Evolutionary conservation across 1,140 invertebrate species (phyloP).

Genomic region (Trichogramma pretiosum): DNA sequence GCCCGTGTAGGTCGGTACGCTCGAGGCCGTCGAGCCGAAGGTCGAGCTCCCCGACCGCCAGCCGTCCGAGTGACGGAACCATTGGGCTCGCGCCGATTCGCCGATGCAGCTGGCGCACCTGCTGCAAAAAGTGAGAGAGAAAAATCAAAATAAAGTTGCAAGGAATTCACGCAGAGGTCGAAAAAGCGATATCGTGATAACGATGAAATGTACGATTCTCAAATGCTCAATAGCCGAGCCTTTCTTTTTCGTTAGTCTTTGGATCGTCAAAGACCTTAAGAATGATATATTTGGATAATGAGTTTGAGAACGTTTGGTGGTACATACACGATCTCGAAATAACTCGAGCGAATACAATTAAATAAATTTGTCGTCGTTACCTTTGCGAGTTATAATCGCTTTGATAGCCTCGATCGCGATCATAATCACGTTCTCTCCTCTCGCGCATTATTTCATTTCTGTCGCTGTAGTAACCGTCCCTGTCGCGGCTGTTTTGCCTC

Average conservation of each 20-base stretch:
- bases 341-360: too few species aligned
- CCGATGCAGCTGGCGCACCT: slow-evolving; percentile 77
- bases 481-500: slow-evolving; percentile 55
- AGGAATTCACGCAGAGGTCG: too few species aligned
- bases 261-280: too few species aligned
- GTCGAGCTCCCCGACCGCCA: slow-evolving; percentile 73
- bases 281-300: too few species aligned
- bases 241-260: too few species aligned
- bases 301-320: too few species aligned
- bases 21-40: slow-evolving; percentile 51
- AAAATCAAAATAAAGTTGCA: too few species aligned
- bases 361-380: too few species aligned
- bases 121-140: slow-evolving; percentile 44
- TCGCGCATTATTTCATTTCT: slow-evolving; percentile 70
- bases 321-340: too few species aligned
- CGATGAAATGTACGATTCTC: too few species aligned
- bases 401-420: slow-evolving; percentile 69
- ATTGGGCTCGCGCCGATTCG: slow-evolving; percentile 72
- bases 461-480: slow-evolving; percentile 80
- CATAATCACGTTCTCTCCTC: slow-evolving; percentile 51
- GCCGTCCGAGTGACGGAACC: slow-evolving; percentile 79
- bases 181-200: too few species aligned
- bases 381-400: slow-evolving; percentile 79
- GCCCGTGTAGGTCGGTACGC: slow-evolving; percentile 34
- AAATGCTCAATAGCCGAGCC: too few species aligned